phyloP scores from a whole-genome alignment of 2,797 vertebrate species.

The Coregonus suidteri region DNA sequence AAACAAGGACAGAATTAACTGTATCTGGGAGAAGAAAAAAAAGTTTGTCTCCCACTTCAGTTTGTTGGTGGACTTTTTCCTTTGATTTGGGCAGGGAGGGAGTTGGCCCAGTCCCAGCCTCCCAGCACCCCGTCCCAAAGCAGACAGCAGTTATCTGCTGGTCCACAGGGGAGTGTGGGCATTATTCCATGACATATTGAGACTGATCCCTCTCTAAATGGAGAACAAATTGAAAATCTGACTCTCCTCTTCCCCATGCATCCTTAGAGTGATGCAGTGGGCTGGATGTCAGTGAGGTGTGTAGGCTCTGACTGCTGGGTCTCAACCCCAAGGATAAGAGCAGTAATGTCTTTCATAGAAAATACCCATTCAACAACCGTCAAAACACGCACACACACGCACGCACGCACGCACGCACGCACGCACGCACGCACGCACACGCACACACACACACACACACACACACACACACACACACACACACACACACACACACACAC shows the following conservation, averaged over 20 bases:
- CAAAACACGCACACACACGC: conserved; percentile 4
- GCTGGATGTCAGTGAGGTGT: conserved; percentile 33
- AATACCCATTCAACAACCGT: conserved; percentile 9
- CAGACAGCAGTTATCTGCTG: conserved; percentile 46
- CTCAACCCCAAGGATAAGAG: not conserved
- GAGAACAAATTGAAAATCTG: conserved; percentile 77
- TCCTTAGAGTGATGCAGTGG: conserved; percentile 20
- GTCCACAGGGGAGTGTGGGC: conserved; percentile 50
- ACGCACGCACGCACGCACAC: not conserved
- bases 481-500: not conserved
- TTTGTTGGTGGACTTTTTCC: conserved; percentile 36
- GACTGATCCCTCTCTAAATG: conserved; percentile 78
- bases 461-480: conserved; percentile 12
- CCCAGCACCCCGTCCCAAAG: conserved; percentile 50
- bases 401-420: conserved; percentile 11
- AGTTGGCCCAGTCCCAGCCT: conserved; percentile 22
- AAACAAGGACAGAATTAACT: conserved; percentile 48
- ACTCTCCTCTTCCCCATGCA: conserved; percentile 56
- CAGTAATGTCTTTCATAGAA: conserved; percentile 25
- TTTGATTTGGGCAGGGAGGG: conserved; percentile 22
- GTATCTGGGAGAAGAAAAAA: conserved; percentile 43
- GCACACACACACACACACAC: not conserved
- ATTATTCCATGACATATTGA: conserved; percentile 70
- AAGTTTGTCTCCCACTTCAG: conserved; percentile 53
- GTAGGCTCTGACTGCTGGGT: not conserved